Evolutionary conservation across 2,113 vertebrate species (phyloP), one percentile per base, ranked within the genome.

Genomic region (Equus quagga): DNA sequence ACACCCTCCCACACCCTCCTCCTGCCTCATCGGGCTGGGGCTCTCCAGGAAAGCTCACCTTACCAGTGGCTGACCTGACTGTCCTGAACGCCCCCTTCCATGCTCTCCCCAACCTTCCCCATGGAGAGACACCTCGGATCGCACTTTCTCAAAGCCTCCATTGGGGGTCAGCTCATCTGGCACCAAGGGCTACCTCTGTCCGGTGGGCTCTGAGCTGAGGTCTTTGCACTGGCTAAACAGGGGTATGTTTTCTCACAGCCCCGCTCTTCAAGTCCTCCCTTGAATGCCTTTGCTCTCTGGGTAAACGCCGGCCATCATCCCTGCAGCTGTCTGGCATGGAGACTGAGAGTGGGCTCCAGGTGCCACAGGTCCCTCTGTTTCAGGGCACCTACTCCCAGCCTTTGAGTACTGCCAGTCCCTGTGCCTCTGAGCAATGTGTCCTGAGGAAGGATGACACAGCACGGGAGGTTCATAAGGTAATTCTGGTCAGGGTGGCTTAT

Each of bases 31-130:
- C 36, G 21, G 70, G 44, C 8, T 11, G 26, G 51, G 21, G 5
- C 26, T 81, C 49, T 80, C 19, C 44, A 13, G 87, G 67, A 69
- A 24, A 62, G 65, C 51, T 85, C 73, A 11, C 28, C 31, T 19
- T 2, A 23, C 62, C 36, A 6, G 6, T 23, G 70, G n/a, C 54
- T 54, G 31, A 62, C 5, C 24, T 67, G 64, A 65, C 17, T 10
- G 10, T 28, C 14, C 18, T 4, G 8, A 76, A 13, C 13, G 2
- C 12, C 31, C 2, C 3, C 1, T 36, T 56, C 62, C 19, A 10
- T 41, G 8, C 26, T 31, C 17, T 86, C 60, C 58, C 2, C 6
- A 23, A 18, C 58, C 15, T 58, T 85, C 70, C 26, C 72, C 11
- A 7, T 31, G 6, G 33, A 10, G 4, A 73, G 19, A 85, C 1